phyloP scores from a whole-genome alignment of 2,113 vertebrate species.

The Acrocephalus arundinaceus region DNA sequence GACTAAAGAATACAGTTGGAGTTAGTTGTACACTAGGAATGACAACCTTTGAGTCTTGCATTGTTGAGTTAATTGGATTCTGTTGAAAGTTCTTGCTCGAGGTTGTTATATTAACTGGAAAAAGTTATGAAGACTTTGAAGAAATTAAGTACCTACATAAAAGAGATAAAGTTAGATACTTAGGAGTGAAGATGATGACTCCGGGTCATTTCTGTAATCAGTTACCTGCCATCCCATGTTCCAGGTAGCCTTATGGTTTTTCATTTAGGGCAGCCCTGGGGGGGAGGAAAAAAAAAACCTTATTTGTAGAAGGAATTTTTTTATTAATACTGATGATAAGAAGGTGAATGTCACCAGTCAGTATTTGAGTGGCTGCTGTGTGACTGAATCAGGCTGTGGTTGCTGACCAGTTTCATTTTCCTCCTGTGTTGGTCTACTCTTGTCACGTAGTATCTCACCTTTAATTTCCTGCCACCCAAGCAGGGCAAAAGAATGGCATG shows the following conservation, averaged over 20 bases:
- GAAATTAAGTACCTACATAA: background rate
- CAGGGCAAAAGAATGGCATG: background rate
- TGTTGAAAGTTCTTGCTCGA: background rate
- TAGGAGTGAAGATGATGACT: background rate
- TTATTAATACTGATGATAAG: background rate
- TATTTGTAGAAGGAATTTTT: background rate
- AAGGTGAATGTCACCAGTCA: background rate
- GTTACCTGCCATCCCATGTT: background rate
- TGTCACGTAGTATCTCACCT: background rate
- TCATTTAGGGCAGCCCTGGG: background rate
- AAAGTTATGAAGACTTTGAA: background rate
- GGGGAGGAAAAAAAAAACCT: background rate
- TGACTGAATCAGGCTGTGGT: background rate
- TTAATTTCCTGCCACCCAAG: background rate
- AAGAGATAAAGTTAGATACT: background rate
- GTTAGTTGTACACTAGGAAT: background rate
- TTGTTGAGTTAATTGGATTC: background rate
- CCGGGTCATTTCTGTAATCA: fast-evolving
- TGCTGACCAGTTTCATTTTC: background rate
- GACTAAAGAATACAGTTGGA: background rate
- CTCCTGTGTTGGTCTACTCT: background rate
- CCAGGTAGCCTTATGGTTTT: background rate
- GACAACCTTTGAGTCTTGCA: background rate
- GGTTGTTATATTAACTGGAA: background rate
- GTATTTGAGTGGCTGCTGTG: background rate